These are phyloP conservation scores for Liparis tanakae DNA, from an alignment of 2,797 vertebrate species.

Conservation along the genomic window DNA sequence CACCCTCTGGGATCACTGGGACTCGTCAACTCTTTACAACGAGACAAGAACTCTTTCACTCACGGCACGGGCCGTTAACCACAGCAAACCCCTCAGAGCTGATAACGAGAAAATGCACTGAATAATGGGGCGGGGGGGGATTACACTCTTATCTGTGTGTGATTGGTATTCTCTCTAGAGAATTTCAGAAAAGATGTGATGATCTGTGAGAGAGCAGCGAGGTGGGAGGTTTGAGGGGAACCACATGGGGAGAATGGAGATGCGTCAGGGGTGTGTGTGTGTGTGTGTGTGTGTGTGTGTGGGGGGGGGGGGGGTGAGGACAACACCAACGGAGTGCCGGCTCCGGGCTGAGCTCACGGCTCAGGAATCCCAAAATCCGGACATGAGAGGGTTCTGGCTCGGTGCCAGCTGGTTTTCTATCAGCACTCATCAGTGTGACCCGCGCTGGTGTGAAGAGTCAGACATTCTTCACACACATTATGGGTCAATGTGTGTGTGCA, in stretches of 20 bases:
- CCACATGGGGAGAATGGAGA: not conserved
- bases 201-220: not conserved
- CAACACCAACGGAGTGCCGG: slow-evolving; percentile 31
- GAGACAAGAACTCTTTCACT: not conserved
- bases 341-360: slow-evolving; percentile 62
- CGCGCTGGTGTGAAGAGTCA: not conserved
- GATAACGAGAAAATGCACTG: not conserved
- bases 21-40: not conserved
- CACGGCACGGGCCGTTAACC: not conserved
- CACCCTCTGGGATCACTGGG: not conserved
- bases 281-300: not conserved
- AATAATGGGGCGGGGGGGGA: slow-evolving; percentile 51
- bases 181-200: slow-evolving; percentile 26
- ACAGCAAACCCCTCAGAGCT: slow-evolving; percentile 32
- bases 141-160: slow-evolving; percentile 41
- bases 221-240: slow-evolving; percentile 21
- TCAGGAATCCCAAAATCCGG: slow-evolving; percentile 66
- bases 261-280: slow-evolving; percentile 19
- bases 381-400: slow-evolving; percentile 46
- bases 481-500: not conserved
- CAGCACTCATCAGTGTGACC: not conserved
- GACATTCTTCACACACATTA: not conserved
- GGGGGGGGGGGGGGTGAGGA: slow-evolving; percentile 13
- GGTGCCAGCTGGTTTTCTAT: slow-evolving; percentile 27
- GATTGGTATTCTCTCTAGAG: slow-evolving; percentile 64